Evolutionary conservation across 2,113 vertebrate species (phyloP).

Genomic region (Nipponia nippon): DNA sequence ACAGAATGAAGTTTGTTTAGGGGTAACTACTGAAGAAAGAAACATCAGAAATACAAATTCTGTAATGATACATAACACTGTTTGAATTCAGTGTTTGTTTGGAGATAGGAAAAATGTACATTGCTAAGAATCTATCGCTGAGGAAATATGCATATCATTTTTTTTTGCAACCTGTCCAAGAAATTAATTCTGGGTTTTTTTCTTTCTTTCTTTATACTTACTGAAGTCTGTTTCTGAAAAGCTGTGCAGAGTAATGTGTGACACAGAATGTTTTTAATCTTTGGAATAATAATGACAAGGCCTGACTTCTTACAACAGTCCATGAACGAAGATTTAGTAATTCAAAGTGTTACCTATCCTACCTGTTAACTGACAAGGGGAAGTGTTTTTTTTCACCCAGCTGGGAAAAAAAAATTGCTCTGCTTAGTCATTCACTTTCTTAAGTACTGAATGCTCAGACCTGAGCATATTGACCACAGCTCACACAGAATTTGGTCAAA

Average conservation of each 20-base stretch:
- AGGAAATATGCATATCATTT: not conserved
- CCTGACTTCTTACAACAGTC: not conserved
- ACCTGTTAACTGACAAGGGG: not conserved
- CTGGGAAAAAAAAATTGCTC: not conserved
- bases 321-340: not conserved
- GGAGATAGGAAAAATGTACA: not conserved
- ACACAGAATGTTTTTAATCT: not conserved
- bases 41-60: not conserved
- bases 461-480: not conserved
- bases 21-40: not conserved
- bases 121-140: not conserved
- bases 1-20: not conserved
- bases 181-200: not conserved
- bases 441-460: not conserved
- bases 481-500: not conserved
- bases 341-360: not conserved
- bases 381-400: not conserved
- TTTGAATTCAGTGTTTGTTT: not conserved
- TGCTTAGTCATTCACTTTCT: not conserved
- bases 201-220: not conserved
- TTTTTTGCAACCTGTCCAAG: not conserved
- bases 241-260: not conserved
- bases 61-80: accelerated
- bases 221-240: not conserved
- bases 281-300: not conserved